phyloP scores from a whole-genome alignment of 2,797 vertebrate species.

The Borostomias antarcticus region DNA sequence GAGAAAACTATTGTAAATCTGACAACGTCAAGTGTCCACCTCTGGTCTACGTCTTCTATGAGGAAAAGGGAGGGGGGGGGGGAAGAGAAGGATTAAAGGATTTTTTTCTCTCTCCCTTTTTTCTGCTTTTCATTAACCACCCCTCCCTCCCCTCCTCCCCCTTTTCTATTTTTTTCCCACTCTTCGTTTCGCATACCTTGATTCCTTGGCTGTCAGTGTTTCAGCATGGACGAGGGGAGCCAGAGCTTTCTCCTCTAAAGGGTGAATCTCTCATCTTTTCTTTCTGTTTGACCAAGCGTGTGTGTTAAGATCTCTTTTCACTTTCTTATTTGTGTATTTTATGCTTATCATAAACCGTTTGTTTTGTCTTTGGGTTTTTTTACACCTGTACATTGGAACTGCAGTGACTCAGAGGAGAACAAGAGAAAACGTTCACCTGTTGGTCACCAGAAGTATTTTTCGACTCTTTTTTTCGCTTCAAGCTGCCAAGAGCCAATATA shows the following conservation, averaged over 20 bases:
- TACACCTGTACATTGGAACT: conserved; percentile 23
- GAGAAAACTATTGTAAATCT: conserved; percentile 63
- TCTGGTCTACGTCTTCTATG: conserved; percentile 67
- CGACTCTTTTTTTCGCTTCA: background rate
- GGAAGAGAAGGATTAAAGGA: conserved; percentile 64
- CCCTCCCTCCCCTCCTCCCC: conserved; percentile 19
- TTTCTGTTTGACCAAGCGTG: no score
- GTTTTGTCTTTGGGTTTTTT: background rate
- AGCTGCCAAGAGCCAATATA: conserved; percentile 15
- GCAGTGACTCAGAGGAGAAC: conserved; percentile 25
- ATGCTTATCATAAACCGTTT: conserved; percentile 21
- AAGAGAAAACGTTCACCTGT: conserved; percentile 36
- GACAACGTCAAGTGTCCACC: conserved; percentile 59
- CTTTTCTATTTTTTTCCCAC: conserved; percentile 30
- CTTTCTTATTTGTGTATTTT: conserved; percentile 2
- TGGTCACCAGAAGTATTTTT: conserved; percentile 30
- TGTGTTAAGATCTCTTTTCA: conserved; percentile 1
- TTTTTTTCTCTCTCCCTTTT: conserved; percentile 29
- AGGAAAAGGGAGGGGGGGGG: conserved; percentile 63
- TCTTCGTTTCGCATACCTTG: conserved; percentile 62
- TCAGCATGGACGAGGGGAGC: conserved; percentile 45
- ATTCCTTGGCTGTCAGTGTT: conserved; percentile 60
- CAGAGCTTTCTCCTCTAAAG: conserved; percentile 36
- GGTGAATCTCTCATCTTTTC: conserved; percentile 24
- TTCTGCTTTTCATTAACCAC: conserved; percentile 71